A percentile compares a stretch with the other conserved stretches of the same genome.
Evolutionary conservation across 2,888 invertebrate species (phyloP).

Genomic region (Leucania comma): DNA sequence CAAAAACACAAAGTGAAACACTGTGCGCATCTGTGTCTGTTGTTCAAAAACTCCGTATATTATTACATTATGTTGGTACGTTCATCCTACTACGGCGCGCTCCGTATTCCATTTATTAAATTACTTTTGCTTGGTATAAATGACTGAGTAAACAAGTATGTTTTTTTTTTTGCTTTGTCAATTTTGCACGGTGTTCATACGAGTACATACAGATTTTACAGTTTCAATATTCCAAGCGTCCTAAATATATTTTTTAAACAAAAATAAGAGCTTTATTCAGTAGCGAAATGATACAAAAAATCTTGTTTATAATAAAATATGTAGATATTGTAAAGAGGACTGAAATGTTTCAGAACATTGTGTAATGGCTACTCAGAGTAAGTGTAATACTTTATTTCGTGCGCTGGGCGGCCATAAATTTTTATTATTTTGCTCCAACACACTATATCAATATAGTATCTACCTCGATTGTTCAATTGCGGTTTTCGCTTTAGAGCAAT

Average conservation of each 20-base stretch:
- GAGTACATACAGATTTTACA: slow-evolving; percentile 38
- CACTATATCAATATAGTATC: slow-evolving; percentile 27
- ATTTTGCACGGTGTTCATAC: slow-evolving; percentile 29
- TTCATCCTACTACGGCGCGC: slow-evolving; percentile 57
- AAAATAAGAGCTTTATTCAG: slow-evolving; percentile 31
- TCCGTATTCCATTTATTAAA: slow-evolving; percentile 79
- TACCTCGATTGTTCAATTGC: slow-evolving; percentile 30
- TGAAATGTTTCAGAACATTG: slow-evolving; percentile 21
- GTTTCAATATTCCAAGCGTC: slow-evolving; percentile 48
- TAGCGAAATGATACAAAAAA: slow-evolving; percentile 24
- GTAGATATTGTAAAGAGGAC: slow-evolving; percentile 29
- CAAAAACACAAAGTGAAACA: slow-evolving; percentile 38
- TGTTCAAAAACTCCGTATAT: slow-evolving; percentile 47
- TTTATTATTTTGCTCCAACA: slow-evolving; percentile 23
- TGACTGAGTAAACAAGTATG: slow-evolving; percentile 72
- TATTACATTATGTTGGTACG: slow-evolving; percentile 60
- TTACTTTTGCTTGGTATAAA: slow-evolving; percentile 75
- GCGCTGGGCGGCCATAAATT: slow-evolving; percentile 24
- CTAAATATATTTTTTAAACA: slow-evolving; percentile 26
- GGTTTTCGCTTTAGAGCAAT: slow-evolving; percentile 31
- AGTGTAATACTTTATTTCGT: slow-evolving; percentile 41
- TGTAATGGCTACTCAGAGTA: slow-evolving; percentile 19
- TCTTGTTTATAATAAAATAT: slow-evolving; percentile 46
- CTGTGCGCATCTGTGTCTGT: slow-evolving; percentile 46
- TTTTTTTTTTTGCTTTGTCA: slow-evolving; percentile 62